Evolutionary conservation across 1,140 invertebrate genomes (phyloP), one percentile per base, ranked within the genome.

Genomic region (Ladona fulva): DNA sequence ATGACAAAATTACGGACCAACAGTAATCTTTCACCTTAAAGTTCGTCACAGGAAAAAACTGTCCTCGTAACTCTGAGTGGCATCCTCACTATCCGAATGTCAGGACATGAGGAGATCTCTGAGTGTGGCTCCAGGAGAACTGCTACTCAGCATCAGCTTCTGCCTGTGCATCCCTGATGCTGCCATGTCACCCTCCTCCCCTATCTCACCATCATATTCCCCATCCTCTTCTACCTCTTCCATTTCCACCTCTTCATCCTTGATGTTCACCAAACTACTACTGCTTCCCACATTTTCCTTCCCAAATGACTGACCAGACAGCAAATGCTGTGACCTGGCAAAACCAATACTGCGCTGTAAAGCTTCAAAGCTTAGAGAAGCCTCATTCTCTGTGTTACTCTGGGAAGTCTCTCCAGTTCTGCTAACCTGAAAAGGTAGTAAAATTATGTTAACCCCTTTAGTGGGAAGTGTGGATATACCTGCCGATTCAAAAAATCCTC

Each of bases 321-420:
- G 3, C 16, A 66, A 22, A 22, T 66, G 78, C 25, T 80, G 78
- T 16, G 75, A 75, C 24, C 76, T 76, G 14, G 42, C 42, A 78
- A 82, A 81, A 1, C 78, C 78, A 76, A 82, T 82, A 75, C 81
- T 82, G 19, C 82, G 78, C 77, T 83, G 80, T 14, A 83, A 78
- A 52, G 82, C 81, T 37, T 83, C 82, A 78, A 82, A 83, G 76
- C 80, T 83, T 0, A 83, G 29, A 8, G 81, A 79, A 14, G 81
- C 80, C 75, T 83, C 83, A 76, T 81, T 82, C 12, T 83, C 82
- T 74, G 59, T 74, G 24, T 42, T 22, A 25, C 44, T n/a, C 25
- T 42, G 42, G 5, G 52, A 12, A 66, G 3, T 66, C 42, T 78
- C 78, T 29, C 74, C 78, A 25, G 78, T 42, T 22, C 75, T 22